Evolutionary conservation across 2,888 invertebrate genomes (phyloP).

Genomic region (Notodonta dromedarius): DNA sequence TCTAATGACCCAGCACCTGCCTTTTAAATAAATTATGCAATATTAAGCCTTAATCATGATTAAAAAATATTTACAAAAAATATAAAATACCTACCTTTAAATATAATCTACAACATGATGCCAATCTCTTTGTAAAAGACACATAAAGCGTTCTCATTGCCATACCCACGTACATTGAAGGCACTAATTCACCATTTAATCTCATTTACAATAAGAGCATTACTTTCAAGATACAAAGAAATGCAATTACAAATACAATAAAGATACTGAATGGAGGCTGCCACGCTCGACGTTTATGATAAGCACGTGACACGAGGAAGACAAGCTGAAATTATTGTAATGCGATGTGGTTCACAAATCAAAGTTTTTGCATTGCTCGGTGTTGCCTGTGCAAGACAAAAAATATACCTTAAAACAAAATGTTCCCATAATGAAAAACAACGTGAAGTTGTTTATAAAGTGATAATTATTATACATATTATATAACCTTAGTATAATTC

Average conservation of each 20-base stretch:
- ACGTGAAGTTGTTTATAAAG: no score
- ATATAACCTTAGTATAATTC: no score
- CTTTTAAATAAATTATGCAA: no score
- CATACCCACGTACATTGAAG: neutral
- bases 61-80: no score
- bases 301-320: constrained; percentile 49
- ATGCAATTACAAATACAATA: constrained; percentile 55
- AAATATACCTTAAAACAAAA: neutral
- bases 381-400: neutral
- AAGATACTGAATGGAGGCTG: constrained; percentile 40
- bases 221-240: constrained; percentile 38
- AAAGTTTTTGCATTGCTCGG: constrained; percentile 33
- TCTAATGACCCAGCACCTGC: no score
- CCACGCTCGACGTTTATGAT: constrained; percentile 46
- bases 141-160: neutral
- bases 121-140: no score
- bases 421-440: neutral
- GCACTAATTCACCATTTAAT: neutral
- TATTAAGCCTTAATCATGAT: no score
- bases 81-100: no score
- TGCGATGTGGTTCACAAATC: constrained; percentile 51
- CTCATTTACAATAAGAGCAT: constrained; percentile 15
- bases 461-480: no score
- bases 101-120: neutral
- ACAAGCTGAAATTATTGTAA: constrained; percentile 56